Base-by-base conservation (phyloP, 2,113 vertebrate species). In the Sinocyclocheilus anshuiensis region DNA sequence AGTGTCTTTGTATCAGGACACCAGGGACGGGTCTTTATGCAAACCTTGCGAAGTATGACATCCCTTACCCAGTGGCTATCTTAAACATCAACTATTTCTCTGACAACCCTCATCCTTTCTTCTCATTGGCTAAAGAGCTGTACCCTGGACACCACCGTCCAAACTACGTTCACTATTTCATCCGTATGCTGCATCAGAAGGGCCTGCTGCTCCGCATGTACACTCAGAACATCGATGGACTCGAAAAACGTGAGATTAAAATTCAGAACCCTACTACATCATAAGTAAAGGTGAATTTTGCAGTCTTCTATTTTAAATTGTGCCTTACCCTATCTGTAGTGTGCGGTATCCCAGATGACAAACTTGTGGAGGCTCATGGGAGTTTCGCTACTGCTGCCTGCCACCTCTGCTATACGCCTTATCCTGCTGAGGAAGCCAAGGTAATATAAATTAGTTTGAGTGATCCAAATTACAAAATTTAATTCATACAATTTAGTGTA, bases 141-240 rank as follows among this genome's bases (percentile, higher is more conserved):
- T 92, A 96, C 88, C 94, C 95, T 0, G 95, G 95, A 57, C 86
- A 78, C 77, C 95, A 93, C 90, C 90, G 92, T 72, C 94, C 92
- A 24, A 91, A 93, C 86, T 93, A 92, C 87, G 87, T 91, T 22
- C 94, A 93, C 82, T 95, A 86, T 89, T 89, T 92, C 78, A 92
- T 92, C 87, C 93, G 91, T 76, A 92, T 94, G 93, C 92, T 96
- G 50, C 93, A 96, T 84, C 94, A 94, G 87, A 94, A 95, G 91
- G 94, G 94, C 20, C 90, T 96, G 86, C 92, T 96, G 86, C 94
- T 96, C 2, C 90, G 96, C 20, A 86, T 95, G 89, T 96, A 96
- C 90, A 96, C 95, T 0, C 95, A 96, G 92, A 96, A 96, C 92
- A 96, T 96, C n/a, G 95, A 96, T 5, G 94, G 96, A 9, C 90